Percentiles rank a stretch among this genome's conserved stretches.
These are phyloP conservation scores for Trididemnum clinides DNA, from an alignment of 23 tunicate genomes.

Conservation along the genomic window DNA sequence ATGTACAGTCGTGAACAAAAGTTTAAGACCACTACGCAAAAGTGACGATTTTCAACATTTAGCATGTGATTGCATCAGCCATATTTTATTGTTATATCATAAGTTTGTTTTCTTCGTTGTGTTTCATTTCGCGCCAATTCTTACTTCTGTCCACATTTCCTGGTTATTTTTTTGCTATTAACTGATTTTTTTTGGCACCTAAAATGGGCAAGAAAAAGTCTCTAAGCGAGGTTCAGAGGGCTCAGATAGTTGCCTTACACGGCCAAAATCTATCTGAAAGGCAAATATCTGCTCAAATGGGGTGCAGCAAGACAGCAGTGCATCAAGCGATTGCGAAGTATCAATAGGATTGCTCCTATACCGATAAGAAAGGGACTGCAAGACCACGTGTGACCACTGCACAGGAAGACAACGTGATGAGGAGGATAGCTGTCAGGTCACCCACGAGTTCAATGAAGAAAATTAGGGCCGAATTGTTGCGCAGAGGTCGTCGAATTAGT, in stretches of 20 bases:
- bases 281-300: too few species aligned
- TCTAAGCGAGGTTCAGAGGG: neutral
- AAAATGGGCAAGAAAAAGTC: neutral
- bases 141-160: neutral
- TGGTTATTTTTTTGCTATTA: neutral
- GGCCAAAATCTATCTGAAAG: too few species aligned
- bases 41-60: neutral
- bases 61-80: too few species aligned
- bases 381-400: neutral
- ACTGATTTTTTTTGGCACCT: neutral
- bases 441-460: neutral
- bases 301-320: neutral
- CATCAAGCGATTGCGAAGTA: neutral
- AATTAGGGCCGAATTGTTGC: neutral
- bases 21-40: neutral
- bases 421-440: neutral
- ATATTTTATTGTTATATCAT: neutral
- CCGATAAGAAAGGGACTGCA: neutral
- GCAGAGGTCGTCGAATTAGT: too few species aligned
- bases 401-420: neutral
- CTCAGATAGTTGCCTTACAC: too few species aligned
- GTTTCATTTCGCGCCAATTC: neutral
- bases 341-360: too few species aligned
- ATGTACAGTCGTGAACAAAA: neutral
- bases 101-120: neutral